Evolutionary conservation across 2,797 vertebrate species (phyloP).

Genomic region (Gastrophryne carolinensis): DNA sequence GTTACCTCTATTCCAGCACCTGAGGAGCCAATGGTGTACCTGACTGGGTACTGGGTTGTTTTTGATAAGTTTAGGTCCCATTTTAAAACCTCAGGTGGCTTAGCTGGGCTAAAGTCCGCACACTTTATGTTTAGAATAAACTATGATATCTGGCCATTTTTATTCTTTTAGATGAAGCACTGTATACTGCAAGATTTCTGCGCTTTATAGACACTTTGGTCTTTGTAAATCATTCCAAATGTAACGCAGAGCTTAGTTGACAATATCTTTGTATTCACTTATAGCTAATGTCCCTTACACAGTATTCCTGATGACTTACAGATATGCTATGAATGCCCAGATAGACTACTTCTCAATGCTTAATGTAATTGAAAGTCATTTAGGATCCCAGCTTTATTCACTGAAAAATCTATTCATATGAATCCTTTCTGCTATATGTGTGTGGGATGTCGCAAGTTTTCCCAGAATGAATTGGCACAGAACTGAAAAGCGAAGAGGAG

Average conservation of each 20-base stretch:
- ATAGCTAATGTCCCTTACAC: conserved; percentile 14
- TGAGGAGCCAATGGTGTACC: too few relatives aligned
- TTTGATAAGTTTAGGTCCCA: too few relatives aligned
- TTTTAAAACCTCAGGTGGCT: too few relatives aligned
- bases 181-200: too few relatives aligned
- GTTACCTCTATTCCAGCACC: too few relatives aligned
- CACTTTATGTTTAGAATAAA: too few relatives aligned
- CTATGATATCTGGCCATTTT: too few relatives aligned
- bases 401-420: conserved; percentile 6
- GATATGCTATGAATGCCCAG: conserved; percentile 30
- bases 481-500: conserved; percentile 47
- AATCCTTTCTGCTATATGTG: conserved; percentile 37
- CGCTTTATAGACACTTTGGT: too few relatives aligned
- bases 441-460: conserved; percentile 50
- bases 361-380: conserved; percentile 53
- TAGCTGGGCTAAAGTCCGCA: too few relatives aligned
- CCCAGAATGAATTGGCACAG: conserved; percentile 57
- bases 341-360: conserved; percentile 42
- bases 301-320: conserved; percentile 39
- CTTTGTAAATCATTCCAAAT: not conserved
- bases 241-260: not conserved
- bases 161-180: too few relatives aligned
- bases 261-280: not conserved
- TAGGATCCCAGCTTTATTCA: not conserved
- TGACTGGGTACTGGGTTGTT: too few relatives aligned